A percentile compares a stretch with the other conserved stretches of the same genome.
These are phyloP conservation scores for Pristionchus maxplancki DNA, from an alignment of 2,888 invertebrate species.

Conservation along the genomic window DNA sequence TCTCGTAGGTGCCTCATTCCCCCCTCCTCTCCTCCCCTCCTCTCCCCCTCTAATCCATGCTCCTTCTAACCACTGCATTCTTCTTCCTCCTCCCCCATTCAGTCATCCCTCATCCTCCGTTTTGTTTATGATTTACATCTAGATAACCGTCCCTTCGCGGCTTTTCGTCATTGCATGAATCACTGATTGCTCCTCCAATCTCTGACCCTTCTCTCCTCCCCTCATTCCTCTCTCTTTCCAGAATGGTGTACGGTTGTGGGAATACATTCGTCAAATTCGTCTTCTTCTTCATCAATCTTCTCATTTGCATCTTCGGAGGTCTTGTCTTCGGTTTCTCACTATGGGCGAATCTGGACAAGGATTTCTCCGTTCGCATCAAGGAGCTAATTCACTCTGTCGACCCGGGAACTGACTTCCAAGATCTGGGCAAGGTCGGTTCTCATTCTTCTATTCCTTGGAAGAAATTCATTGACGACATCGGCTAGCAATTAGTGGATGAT, in stretches of 20 bases:
- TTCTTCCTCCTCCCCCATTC: background rate
- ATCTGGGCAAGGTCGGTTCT: slow-evolving; percentile 54
- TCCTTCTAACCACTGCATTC: slow-evolving; percentile 10
- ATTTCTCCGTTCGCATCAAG: slow-evolving; percentile 65
- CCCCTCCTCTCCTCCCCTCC: background rate
- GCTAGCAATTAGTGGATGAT: background rate
- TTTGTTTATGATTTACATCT: slow-evolving; percentile 43
- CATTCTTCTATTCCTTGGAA: background rate
- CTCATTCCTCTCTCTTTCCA: background rate
- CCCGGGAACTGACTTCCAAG: slow-evolving; percentile 53
- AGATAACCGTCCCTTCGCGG: background rate
- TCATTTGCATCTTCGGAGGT: slow-evolving; percentile 74
- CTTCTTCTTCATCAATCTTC: slow-evolving; percentile 72
- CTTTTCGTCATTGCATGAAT: background rate
- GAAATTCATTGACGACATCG: background rate
- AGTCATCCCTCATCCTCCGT: slow-evolving; percentile 9
- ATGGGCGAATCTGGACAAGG: slow-evolving; percentile 75
- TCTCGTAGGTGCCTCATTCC: slow-evolving; percentile 33
- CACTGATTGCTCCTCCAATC: slow-evolving; percentile 19
- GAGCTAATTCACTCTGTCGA: slow-evolving; percentile 57
- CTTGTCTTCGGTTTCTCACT: slow-evolving; percentile 74
- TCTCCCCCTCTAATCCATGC: slow-evolving; percentile 32
- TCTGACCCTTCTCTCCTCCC: background rate
- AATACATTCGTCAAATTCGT: slow-evolving; percentile 72
- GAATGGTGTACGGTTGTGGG: slow-evolving; percentile 73